phyloP scores from a whole-genome alignment of 2,797 vertebrate genomes.

The Mycteria americana region DNA sequence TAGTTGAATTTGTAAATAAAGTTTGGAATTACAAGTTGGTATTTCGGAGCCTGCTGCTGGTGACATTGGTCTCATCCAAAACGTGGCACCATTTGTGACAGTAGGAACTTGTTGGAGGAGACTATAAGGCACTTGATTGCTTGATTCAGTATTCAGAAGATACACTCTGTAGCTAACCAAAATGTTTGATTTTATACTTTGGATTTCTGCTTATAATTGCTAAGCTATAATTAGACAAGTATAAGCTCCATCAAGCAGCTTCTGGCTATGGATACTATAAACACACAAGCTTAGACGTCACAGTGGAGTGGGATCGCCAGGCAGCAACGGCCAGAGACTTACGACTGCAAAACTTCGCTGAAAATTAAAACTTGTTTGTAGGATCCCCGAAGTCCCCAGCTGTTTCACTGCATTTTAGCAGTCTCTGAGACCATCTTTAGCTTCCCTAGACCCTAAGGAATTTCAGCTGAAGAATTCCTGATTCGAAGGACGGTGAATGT shows the following conservation, averaged over 20 bases:
- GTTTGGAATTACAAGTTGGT: not conserved
- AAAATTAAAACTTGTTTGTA: not conserved
- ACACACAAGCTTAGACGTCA: not conserved
- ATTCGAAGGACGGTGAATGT: not conserved
- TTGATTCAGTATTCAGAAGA: not conserved
- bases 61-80: not conserved
- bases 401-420: not conserved
- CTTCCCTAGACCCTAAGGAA: not conserved
- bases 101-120: not conserved
- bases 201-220: conserved; percentile 13
- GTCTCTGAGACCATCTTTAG: not conserved
- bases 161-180: not conserved
- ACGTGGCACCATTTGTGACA: not conserved
- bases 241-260: not conserved
- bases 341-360: not conserved
- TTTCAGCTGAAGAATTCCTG: not conserved
- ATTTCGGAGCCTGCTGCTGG: not conserved
- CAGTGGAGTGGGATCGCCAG: not conserved
- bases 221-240: conserved; percentile 18
- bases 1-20: not conserved
- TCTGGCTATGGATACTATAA: not conserved
- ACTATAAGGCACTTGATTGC: not conserved
- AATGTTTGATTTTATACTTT: conserved; percentile 20
- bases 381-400: not conserved
- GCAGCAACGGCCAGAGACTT: not conserved